These are phyloP conservation scores for Parapsyche elsis DNA, from an alignment of 1,140 invertebrate genomes.

Conservation along the genomic window DNA sequence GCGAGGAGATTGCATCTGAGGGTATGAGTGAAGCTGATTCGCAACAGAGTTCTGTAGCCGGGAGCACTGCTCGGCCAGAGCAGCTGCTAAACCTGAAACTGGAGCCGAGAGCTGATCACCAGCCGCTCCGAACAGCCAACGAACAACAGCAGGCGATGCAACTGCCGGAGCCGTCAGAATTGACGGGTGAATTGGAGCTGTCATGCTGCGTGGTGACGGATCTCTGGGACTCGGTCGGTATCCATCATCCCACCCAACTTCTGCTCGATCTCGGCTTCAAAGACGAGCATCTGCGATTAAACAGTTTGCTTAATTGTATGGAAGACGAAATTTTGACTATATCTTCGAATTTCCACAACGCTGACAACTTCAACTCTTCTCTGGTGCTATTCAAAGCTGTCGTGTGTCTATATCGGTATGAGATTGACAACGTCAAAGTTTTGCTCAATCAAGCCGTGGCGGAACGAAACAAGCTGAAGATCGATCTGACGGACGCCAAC, in stretches of 20 bases:
- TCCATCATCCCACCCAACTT: conserved; percentile 72
- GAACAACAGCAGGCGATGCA: neutral
- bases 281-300: conserved; percentile 71
- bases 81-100: no score
- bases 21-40: no score
- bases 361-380: conserved; percentile 56
- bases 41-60: no score
- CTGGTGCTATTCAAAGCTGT: conserved; percentile 60
- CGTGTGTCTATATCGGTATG: conserved; percentile 59
- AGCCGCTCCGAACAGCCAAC: neutral
- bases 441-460: conserved; percentile 58
- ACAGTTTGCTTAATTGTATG: conserved; percentile 77
- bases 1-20: no score
- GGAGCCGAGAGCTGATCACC: neutral
- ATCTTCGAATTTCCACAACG: conserved; percentile 58
- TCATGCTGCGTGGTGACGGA: conserved; percentile 69
- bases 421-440: conserved; percentile 56
- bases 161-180: neutral
- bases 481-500: conserved; percentile 84
- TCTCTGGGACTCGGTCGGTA: conserved; percentile 78
- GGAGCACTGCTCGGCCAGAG: no score
- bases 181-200: neutral
- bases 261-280: conserved; percentile 78
- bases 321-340: conserved; percentile 78
- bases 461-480: conserved; percentile 76